Percentiles rank a stretch among this genome's conserved stretches.
phyloP scores from a whole-genome alignment of 2,888 invertebrate species.

The Lepidonotus clava region DNA sequence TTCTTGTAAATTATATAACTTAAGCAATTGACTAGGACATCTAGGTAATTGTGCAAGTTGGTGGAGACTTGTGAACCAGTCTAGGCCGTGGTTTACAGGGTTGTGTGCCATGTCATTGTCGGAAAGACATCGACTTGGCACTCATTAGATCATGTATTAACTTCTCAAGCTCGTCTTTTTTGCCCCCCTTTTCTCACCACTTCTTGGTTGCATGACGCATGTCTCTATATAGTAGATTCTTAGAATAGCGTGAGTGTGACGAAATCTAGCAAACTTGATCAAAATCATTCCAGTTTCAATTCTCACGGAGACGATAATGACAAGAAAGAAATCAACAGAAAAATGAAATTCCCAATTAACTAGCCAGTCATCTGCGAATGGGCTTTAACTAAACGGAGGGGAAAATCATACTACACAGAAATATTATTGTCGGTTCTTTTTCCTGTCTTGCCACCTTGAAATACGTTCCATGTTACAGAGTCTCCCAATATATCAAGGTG shows the following conservation, averaged over 20 bases:
- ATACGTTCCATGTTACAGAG: no score
- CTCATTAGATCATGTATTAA: neutral
- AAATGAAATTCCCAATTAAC: no score
- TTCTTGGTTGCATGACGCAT: neutral
- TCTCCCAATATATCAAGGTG: no score
- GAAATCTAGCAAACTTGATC: neutral
- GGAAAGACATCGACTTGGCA: no score
- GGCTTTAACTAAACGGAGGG: no score
- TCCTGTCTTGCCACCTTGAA: no score
- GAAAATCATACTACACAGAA: no score
- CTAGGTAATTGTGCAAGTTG: conserved; percentile 50
- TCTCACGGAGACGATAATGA: no score
- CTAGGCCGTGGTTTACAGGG: conserved; percentile 32
- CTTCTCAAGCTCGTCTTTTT: neutral
- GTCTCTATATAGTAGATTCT: neutral
- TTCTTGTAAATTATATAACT: conserved; percentile 30
- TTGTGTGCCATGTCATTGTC: neutral
- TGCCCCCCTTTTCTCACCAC: neutral
- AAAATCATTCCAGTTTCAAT: conserved; percentile 11
- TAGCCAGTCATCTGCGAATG: no score
- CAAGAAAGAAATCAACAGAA: no score
- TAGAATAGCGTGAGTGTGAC: neutral
- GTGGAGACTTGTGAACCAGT: neutral
- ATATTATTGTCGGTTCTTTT: no score
- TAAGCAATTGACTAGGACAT: neutral